A percentile compares a stretch with the other conserved stretches of the same genome.
Conservation (phyloP, 2,888 invertebrate species). For the Epirrita christyi region DNA sequence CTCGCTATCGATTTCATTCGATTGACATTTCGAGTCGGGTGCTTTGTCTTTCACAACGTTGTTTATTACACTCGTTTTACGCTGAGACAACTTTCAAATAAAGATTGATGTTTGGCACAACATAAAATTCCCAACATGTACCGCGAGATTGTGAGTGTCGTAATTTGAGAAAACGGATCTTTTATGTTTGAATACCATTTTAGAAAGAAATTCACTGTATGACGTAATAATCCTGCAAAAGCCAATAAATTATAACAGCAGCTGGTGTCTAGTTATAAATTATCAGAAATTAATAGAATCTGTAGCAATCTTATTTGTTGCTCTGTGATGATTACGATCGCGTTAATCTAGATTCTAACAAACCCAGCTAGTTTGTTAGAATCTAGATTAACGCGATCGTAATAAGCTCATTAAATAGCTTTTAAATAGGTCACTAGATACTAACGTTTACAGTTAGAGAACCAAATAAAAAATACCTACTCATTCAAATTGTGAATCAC, state of each 20-base stretch:
- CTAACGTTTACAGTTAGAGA: neutral
- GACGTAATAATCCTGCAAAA: conserved; percentile 17
- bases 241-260: conserved; percentile 21
- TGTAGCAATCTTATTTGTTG: conserved; percentile 11
- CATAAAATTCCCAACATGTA: conserved; percentile 36
- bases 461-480: no score
- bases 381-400: neutral
- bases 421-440: neutral
- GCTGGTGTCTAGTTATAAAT: conserved; percentile 15
- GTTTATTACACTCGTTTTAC: conserved; percentile 42
- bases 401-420: neutral
- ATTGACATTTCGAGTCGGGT: conserved; percentile 37
- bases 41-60: conserved; percentile 35
- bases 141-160: conserved; percentile 26
- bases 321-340: neutral
- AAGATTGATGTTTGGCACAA: conserved; percentile 42
- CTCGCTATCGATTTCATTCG: conserved; percentile 37
- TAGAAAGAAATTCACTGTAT: conserved; percentile 19
- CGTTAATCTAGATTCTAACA: no score
- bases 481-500: no score
- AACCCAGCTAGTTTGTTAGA: neutral
- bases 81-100: conserved; percentile 42
- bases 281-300: conserved; percentile 22
- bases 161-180: conserved; percentile 24
- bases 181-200: conserved; percentile 30